Evolutionary conservation across 2,888 invertebrate species (phyloP).

Genomic region (Sesia apiformis): DNA sequence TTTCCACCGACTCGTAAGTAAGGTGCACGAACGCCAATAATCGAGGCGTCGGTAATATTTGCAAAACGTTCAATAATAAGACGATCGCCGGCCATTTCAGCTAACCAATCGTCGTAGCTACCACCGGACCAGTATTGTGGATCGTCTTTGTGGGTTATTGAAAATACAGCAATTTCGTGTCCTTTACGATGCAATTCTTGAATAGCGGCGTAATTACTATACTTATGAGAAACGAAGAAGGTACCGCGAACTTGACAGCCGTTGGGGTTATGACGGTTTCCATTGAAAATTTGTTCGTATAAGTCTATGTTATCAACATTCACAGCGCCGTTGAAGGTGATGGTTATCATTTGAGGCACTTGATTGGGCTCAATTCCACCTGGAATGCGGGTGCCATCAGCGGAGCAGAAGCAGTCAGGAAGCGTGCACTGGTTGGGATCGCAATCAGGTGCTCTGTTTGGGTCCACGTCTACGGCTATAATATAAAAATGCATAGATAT

Average conservation of each 20-base stretch:
- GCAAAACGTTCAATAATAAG: constrained; percentile 91
- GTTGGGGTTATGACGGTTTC: constrained; percentile 89
- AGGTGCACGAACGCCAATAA: constrained; percentile 91
- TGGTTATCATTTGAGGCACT: constrained; percentile 94
- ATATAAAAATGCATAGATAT: constrained; percentile 13
- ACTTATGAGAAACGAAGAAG: constrained; percentile 94
- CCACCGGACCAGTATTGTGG: constrained; percentile 93
- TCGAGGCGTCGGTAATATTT: constrained; percentile 93
- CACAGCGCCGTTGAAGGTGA: constrained; percentile 93
- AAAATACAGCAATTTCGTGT: constrained; percentile 94
- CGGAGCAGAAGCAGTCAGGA: constrained; percentile 95
- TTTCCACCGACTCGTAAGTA: constrained; percentile 94
- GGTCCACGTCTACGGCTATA: constrained; percentile 90
- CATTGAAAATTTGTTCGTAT: constrained; percentile 92
- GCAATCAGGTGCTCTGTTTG: constrained; percentile 93
- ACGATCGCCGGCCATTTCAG: constrained; percentile 94
- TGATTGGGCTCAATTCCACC: constrained; percentile 87
- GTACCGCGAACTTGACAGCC: constrained; percentile 92
- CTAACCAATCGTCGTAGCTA: constrained; percentile 92
- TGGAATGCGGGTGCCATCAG: constrained; percentile 92
- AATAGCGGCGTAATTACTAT: constrained; percentile 91
- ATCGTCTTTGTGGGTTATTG: constrained; percentile 93
- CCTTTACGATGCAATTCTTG: constrained; percentile 92
- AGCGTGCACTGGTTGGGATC: constrained; percentile 90
- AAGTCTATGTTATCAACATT: constrained; percentile 95